Evolutionary conservation across 1,140 invertebrate genomes (phyloP).

Genomic region (Teleogryllus occipitalis): DNA sequence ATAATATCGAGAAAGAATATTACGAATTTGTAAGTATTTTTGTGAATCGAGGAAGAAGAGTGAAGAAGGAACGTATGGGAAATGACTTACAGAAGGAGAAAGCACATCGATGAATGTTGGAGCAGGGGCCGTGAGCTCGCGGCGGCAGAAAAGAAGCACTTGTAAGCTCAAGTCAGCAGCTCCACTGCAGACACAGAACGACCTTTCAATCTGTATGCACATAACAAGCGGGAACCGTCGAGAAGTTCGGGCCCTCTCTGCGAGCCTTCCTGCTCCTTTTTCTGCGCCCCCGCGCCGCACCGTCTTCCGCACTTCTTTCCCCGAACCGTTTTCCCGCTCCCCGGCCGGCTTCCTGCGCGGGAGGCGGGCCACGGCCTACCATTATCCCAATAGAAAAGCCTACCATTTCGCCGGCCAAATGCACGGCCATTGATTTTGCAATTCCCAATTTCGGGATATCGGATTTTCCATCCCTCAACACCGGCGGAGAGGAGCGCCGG

Average conservation of each 20-base stretch:
- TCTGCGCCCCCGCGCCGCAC: not conserved
- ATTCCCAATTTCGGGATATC: not conserved
- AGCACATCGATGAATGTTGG: too few relatives aligned
- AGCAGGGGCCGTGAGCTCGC: too few relatives aligned
- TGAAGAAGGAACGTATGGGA: too few relatives aligned
- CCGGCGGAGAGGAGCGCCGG: not conserved
- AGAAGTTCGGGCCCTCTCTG: not conserved
- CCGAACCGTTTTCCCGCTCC: not conserved
- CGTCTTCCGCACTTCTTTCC: not conserved
- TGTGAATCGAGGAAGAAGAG: too few relatives aligned
- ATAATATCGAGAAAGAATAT: too few relatives aligned
- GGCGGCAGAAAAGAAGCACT: not conserved
- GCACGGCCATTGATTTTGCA: not conserved
- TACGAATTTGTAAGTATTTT: too few relatives aligned
- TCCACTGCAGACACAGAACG: not conserved
- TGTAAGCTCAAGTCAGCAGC: not conserved
- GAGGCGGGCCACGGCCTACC: not conserved
- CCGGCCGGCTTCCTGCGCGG: not conserved
- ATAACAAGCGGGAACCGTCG: not conserved
- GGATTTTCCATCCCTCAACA: conserved; percentile 3
- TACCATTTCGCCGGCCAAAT: not conserved
- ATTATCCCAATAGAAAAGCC: conserved; percentile 1
- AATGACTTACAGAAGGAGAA: too few relatives aligned
- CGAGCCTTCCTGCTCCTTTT: not conserved
- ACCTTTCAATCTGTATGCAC: conserved; percentile 4